Base-by-base conservation (phyloP, 2,797 vertebrate species). In the Falco novaeseelandiae region DNA sequence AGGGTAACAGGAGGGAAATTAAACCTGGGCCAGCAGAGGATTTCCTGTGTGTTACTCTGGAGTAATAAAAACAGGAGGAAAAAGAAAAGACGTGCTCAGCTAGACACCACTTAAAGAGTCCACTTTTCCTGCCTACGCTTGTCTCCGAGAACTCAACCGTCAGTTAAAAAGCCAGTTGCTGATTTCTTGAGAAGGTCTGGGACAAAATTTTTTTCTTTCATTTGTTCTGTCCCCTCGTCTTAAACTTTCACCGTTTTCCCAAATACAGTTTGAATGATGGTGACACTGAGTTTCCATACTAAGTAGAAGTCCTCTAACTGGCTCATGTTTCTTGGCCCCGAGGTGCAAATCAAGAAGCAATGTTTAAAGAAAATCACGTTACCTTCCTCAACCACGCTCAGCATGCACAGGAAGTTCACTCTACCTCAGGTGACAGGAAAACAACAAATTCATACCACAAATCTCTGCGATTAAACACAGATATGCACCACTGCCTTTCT, bases 121-220 rank as follows among this genome's bases (percentile, higher is more conserved):
- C 86, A 44, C 32, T 32, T 49, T 29, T 65, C 74, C 81, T 89
- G 81, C 49, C 55, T 44, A 7, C 52, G 25, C 44, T 18, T 36
- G 30, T 19, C 42, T 49, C 54, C 4, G 38, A 90, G 78, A 69
- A 69, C 62, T 80, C 67, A 85, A 27, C 48, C 52, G 32, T 70
- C 3, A 1, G 25, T 40, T 51, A 40, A 86, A 89, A 52, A 73
- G 40, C 12, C 2, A 0, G 27, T 7, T 0, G 1, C 19, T 54
- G 38, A 55, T 49, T 81, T 71, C 85, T 76, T 61, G 13, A 57
- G 67, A n/a, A n/a, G 73, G 25, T 36, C 55, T 77, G 36, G 46
- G 55, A 73, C 38, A 51, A 62, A 46, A 49, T 16, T 48, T 26
- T 65, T 49, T 90, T 29, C 51, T 79, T 89, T 26, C 6, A 30